Conservation (phyloP, 2,113 vertebrate genomes). For the Cinclus cinclus region DNA sequence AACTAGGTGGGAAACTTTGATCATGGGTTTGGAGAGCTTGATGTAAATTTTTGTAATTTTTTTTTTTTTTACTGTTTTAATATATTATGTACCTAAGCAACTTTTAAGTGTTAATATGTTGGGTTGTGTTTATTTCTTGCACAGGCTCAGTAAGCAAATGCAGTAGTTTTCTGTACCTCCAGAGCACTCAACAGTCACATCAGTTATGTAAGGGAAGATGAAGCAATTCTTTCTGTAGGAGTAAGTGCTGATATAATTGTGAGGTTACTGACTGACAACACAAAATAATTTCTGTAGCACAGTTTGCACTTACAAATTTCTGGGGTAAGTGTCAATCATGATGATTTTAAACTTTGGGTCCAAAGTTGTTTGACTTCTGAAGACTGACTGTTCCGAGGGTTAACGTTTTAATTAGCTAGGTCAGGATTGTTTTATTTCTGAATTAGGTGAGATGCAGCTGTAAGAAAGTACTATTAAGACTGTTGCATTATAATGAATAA, state of each 20-base stretch:
- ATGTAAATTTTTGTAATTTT: not conserved
- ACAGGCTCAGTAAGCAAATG: not conserved
- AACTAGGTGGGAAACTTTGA: not conserved
- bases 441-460: not conserved
- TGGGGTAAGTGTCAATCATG: not conserved
- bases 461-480: not conserved
- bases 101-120: not conserved
- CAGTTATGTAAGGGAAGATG: not conserved
- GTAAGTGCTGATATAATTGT: not conserved
- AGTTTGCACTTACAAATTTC: not conserved
- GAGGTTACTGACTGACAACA: not conserved
- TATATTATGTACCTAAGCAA: not conserved
- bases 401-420: not conserved
- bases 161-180: not conserved
- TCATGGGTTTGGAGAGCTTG: not conserved
- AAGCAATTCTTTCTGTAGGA: not conserved
- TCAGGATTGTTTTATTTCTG: not conserved
- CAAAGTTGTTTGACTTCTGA: not conserved
- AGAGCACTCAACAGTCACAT: not conserved
- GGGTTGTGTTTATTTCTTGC: not conserved
- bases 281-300: not conserved
- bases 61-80: not conserved
- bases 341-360: not conserved
- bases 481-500: not conserved
- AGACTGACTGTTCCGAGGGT: not conserved